Conservation (phyloP, 92 coral and sea anemone species). For the Actinostola sp. region DNA sequence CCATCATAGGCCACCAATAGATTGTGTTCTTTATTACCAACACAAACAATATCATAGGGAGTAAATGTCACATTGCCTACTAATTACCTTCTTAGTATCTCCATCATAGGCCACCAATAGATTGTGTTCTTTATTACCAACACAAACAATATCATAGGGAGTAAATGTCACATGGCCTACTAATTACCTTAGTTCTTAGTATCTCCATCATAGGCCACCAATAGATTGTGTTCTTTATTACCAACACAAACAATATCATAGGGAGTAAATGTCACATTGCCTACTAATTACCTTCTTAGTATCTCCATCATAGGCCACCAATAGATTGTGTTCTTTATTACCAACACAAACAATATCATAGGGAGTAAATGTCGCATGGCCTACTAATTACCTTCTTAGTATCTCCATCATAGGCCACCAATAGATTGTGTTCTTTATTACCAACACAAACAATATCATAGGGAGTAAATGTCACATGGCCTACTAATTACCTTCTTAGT, state of each 20-base stretch:
- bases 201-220: conserved; percentile 23
- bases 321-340: too few relatives aligned
- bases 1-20: conserved; percentile 28
- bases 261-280: conserved; percentile 14
- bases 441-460: conserved; percentile 15
- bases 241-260: conserved; percentile 15
- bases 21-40: neutral
- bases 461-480: conserved; percentile 14
- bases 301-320: too few relatives aligned
- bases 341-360: too few relatives aligned
- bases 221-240: neutral
- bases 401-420: conserved; percentile 23
- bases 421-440: neutral
- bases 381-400: conserved; percentile 16
- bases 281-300: too few relatives aligned
- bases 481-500: too few relatives aligned
- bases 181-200: conserved; percentile 16
- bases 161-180: too few relatives aligned
- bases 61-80: too few relatives aligned
- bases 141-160: too few relatives aligned
- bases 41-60: conserved; percentile 23
- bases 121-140: too few relatives aligned
- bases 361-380: too few relatives aligned
- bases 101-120: too few relatives aligned
- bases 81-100: too few relatives aligned